Evolutionary conservation across 2,113 vertebrate genomes (phyloP), one percentile per base, ranked within the genome.

Genomic region (Spermophilus dauricus): DNA sequence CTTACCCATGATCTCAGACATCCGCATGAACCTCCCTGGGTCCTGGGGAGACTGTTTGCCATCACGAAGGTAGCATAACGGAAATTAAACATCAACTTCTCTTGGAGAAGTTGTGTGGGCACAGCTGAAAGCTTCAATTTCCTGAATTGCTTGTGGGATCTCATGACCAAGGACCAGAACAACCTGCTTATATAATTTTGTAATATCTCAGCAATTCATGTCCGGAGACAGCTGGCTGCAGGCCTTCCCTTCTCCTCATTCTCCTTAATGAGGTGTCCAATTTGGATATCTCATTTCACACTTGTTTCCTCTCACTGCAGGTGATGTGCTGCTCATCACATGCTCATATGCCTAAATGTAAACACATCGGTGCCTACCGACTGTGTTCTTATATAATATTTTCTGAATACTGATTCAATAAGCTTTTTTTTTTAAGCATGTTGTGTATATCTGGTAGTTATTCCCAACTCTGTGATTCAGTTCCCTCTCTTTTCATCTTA

Each of bases 211-310:
- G 61, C 58, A 78, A 70, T 42, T 82, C 76, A 65, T 18, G 32
- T 82, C 37, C 10, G 28, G 86, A 65, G 80, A 72, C 20, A 51
- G 30, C 76, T 42, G 83, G 20, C 78, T 96, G 12, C 5, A n/a
- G 83, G 30, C 39, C 34, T 63, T 72, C 65, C 24, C 14, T 65
- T 65, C 32, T 51, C 30, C 26, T 39, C 4, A 0, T 48, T 86
- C 20, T 48, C 69, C 45, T 48, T 96, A 97, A 93, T 97, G 83
- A 98, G 70, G 37, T 95, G 42, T 26, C 58, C 82, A 89, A 78
- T 84, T 91, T 93, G 58, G 39, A 63, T 85, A 93, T 87, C 80
- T 98, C 82, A 97, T 97, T 97, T 97, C 93, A 97, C 94, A 94
- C 63, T 94, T 85, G 86, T 80, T 94, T 95, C 48, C 12, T 48